Conservation (phyloP, 1,140 invertebrate genomes). For the Drosophila biarmipes region DNA sequence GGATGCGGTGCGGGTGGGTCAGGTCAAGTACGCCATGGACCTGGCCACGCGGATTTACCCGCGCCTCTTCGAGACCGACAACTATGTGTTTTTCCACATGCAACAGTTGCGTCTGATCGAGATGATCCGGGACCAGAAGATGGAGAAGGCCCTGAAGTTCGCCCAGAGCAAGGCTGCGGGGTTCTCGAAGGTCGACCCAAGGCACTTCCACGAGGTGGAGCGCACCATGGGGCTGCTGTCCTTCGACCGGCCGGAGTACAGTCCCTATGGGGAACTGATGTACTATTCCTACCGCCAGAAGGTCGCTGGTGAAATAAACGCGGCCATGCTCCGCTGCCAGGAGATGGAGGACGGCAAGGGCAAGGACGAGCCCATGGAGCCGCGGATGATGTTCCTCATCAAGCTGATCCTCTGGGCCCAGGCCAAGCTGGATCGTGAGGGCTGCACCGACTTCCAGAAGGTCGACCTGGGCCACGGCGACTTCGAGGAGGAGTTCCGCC, state of each 20-base stretch:
- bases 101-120: constrained; percentile 65
- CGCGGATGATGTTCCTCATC: constrained; percentile 65
- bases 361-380: constrained; percentile 44
- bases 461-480: constrained; percentile 42
- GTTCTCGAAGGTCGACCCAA: background rate
- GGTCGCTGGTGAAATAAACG: constrained; percentile 28
- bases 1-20: constrained; percentile 44
- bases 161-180: constrained; percentile 19
- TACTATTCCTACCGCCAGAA: constrained; percentile 90
- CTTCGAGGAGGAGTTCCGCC: constrained; percentile 54
- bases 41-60: constrained; percentile 59
- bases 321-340: constrained; percentile 88
- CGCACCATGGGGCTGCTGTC: constrained; percentile 97
- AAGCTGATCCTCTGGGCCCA: constrained; percentile 69
- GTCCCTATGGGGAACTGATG: constrained; percentile 97
- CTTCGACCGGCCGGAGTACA: constrained; percentile 97
- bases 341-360: constrained; percentile 84
- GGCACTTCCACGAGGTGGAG: constrained; percentile 87
- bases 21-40: constrained; percentile 63
- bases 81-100: constrained; percentile 73
- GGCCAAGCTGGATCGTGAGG: constrained; percentile 44
- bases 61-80: constrained; percentile 54
- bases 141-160: constrained; percentile 13
- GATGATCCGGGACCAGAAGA: constrained; percentile 45
- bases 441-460: constrained; percentile 22